phyloP scores from a whole-genome alignment of 2,113 vertebrate genomes.

The Mugil cephalus region DNA sequence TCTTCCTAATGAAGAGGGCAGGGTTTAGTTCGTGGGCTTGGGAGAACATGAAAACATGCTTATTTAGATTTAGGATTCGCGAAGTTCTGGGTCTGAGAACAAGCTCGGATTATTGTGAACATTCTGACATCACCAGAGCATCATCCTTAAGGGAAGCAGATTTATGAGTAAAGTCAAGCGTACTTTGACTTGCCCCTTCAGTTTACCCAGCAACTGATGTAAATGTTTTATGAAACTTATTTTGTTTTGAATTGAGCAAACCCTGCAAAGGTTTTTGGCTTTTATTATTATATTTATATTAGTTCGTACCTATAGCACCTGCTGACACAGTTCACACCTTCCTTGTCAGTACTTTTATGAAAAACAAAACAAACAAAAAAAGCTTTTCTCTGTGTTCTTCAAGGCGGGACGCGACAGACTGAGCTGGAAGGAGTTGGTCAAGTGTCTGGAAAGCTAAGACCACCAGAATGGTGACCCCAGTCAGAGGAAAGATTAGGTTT shows the following conservation, averaged over 20 bases:
- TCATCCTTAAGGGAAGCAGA: slow-evolving; percentile 24
- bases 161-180: neutral
- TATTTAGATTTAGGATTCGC: slow-evolving; percentile 64
- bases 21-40: slow-evolving; percentile 65
- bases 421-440: slow-evolving; percentile 37
- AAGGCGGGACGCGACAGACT: slow-evolving; percentile 20
- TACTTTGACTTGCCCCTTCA: slow-evolving; percentile 20
- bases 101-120: slow-evolving; percentile 61
- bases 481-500: slow-evolving; percentile 73
- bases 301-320: neutral
- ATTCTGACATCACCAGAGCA: slow-evolving; percentile 52
- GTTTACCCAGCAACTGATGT: slow-evolving; percentile 15
- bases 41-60: slow-evolving; percentile 70
- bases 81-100: slow-evolving; percentile 60
- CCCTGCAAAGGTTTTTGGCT: too few relatives aligned
- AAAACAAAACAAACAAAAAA: neutral
- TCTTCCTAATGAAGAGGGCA: slow-evolving; percentile 73
- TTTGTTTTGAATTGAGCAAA: slow-evolving; percentile 5
- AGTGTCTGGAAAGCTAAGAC: slow-evolving; percentile 57
- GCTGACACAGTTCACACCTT: neutral
- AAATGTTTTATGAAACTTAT: slow-evolving; percentile 1
- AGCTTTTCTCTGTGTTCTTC: neutral
- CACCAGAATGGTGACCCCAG: slow-evolving; percentile 71
- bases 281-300: too few relatives aligned
- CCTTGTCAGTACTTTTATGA: neutral